Conservation (phyloP, 2,888 invertebrate species). For the Prosopocoilus inquinatus region DNA sequence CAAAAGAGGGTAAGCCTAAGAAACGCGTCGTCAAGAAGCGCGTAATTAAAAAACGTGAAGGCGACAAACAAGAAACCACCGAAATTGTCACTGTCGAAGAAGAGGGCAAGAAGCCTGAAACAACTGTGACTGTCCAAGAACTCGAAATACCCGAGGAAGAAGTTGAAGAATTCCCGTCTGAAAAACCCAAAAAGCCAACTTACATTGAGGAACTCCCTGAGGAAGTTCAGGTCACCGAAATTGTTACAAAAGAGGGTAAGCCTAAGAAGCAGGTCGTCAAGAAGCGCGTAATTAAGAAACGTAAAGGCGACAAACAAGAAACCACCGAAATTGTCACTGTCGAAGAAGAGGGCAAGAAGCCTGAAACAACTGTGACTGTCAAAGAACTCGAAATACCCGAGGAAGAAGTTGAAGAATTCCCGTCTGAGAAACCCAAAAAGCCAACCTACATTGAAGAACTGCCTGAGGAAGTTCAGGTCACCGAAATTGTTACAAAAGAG, state of each 20-base stretch:
- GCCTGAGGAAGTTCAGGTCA: slow-evolving; percentile 35
- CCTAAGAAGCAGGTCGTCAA: slow-evolving; percentile 41
- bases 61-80: slow-evolving; percentile 41
- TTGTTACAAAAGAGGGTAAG: slow-evolving; percentile 31
- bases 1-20: background rate
- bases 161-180: background rate
- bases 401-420: slow-evolving; percentile 26
- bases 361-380: slow-evolving; percentile 42
- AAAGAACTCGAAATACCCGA: slow-evolving; percentile 29
- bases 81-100: slow-evolving; percentile 41
- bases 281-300: slow-evolving; percentile 49
- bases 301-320: slow-evolving; percentile 47
- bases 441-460: slow-evolving; percentile 29
- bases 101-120: slow-evolving; percentile 39
- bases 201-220: slow-evolving; percentile 27
- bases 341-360: slow-evolving; percentile 49
- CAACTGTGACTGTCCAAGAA: slow-evolving; percentile 40
- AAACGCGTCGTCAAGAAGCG: background rate
- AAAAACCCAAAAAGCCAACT: background rate
- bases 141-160: slow-evolving; percentile 33
- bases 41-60: slow-evolving; percentile 27
- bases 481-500: slow-evolving; percentile 30
- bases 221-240: slow-evolving; percentile 36
- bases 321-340: slow-evolving; percentile 52
- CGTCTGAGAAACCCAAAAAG: slow-evolving; percentile 21